Evolutionary conservation across 2,113 vertebrate genomes (phyloP).

Genomic region (Piaya cayana): DNA sequence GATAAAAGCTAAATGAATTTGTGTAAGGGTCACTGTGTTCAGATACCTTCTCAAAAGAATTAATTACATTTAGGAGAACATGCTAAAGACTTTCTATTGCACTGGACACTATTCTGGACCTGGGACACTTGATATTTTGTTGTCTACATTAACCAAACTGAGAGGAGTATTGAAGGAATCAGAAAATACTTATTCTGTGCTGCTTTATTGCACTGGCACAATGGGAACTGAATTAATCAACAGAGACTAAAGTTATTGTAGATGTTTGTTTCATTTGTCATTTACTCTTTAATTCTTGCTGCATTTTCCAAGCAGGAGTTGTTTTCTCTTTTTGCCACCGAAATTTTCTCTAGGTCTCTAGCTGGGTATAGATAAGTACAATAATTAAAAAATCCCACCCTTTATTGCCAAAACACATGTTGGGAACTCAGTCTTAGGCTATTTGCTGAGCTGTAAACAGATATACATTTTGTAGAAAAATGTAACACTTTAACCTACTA

Average conservation of each 20-base stretch:
- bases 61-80: neutral
- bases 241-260: neutral
- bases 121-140: neutral
- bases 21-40: neutral
- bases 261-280: neutral
- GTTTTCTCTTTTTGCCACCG: neutral
- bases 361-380: neutral
- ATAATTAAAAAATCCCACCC: neutral
- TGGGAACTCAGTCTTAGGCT: neutral
- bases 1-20: neutral
- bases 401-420: neutral
- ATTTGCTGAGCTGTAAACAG: neutral
- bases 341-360: neutral
- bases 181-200: neutral
- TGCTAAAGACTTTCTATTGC: fast-evolving
- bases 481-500: neutral
- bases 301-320: neutral
- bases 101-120: neutral
- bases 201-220: neutral
- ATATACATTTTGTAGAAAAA: neutral
- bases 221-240: neutral
- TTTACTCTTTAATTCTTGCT: neutral
- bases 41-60: neutral
- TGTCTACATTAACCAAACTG: neutral
- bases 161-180: neutral